Conservation (phyloP, 2,797 vertebrate species). For the Hoplostethus atlanticus region DNA sequence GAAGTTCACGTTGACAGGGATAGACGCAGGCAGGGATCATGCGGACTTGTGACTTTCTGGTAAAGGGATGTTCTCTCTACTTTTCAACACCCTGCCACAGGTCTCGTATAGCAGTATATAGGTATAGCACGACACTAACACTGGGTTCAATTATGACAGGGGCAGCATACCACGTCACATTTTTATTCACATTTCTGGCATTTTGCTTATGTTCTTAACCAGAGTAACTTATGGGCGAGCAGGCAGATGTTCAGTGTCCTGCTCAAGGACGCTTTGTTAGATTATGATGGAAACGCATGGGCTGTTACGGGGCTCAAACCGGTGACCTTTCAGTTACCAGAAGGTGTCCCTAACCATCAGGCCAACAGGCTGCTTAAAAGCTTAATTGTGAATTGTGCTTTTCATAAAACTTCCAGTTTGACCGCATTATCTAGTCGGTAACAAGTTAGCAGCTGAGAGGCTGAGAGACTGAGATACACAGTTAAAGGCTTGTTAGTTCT, state of each 20-base stretch:
- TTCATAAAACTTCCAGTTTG: conserved; percentile 60
- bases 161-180: too few relatives aligned
- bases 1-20: conserved; percentile 14
- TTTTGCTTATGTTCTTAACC: too few relatives aligned
- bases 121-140: conserved; percentile 12
- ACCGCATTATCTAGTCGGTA: conserved; percentile 57
- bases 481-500: conserved; percentile 66
- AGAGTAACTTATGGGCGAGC: too few relatives aligned
- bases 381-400: conserved; percentile 19
- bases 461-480: conserved; percentile 50
- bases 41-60: conserved; percentile 19
- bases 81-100: conserved; percentile 5
- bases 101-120: conserved; percentile 3
- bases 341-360: conserved; percentile 26
- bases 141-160: background rate
- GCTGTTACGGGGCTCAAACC: conserved; percentile 27
- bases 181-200: too few relatives aligned
- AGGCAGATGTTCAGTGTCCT: too few relatives aligned
- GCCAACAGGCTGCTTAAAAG: conserved; percentile 30
- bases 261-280: background rate
- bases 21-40: conserved; percentile 11
- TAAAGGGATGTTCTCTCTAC: conserved; percentile 22
- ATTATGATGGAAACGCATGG: conserved; percentile 9
- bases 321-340: conserved; percentile 44
- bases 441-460: conserved; percentile 68